phyloP scores from a whole-genome alignment of 2,797 vertebrate species.

The Lithobates pipiens region DNA sequence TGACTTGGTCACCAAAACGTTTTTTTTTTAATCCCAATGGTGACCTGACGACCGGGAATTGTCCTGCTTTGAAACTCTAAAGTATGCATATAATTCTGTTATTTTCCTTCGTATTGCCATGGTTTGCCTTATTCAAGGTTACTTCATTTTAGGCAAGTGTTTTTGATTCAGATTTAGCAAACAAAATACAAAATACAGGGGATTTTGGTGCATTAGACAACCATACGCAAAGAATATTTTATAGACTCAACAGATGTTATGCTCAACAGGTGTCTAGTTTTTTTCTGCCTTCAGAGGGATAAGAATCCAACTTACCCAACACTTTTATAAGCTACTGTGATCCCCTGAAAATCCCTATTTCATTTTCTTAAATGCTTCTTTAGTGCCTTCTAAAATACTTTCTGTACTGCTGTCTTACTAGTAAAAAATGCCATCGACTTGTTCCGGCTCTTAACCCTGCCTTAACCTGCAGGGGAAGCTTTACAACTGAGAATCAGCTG shows the following conservation, averaged over 20 bases:
- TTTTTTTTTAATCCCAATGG: too few species aligned
- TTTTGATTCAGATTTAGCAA: too few species aligned
- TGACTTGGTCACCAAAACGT: too few species aligned
- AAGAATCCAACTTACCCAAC: neutral
- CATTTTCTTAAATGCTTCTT: conserved; percentile 17
- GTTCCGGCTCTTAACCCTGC: neutral
- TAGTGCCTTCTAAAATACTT: neutral
- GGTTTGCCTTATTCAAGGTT: too few species aligned
- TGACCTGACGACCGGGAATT: too few species aligned
- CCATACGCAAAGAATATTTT: neutral
- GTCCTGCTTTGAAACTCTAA: too few species aligned
- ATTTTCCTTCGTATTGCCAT: too few species aligned
- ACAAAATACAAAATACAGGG: too few species aligned
- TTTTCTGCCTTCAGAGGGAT: neutral
- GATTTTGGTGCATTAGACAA: neutral
- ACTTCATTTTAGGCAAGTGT: too few species aligned
- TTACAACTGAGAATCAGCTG: neutral
- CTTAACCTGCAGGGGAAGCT: neutral
- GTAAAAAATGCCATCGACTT: neutral
- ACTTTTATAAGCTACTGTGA: conserved; percentile 9
- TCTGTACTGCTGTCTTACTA: neutral
- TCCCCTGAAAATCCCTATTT: neutral
- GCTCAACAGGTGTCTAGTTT: neutral
- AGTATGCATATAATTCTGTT: too few species aligned
- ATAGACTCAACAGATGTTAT: neutral